phyloP scores from a whole-genome alignment of 2,113 vertebrate species.

The Psettodes erumei region DNA sequence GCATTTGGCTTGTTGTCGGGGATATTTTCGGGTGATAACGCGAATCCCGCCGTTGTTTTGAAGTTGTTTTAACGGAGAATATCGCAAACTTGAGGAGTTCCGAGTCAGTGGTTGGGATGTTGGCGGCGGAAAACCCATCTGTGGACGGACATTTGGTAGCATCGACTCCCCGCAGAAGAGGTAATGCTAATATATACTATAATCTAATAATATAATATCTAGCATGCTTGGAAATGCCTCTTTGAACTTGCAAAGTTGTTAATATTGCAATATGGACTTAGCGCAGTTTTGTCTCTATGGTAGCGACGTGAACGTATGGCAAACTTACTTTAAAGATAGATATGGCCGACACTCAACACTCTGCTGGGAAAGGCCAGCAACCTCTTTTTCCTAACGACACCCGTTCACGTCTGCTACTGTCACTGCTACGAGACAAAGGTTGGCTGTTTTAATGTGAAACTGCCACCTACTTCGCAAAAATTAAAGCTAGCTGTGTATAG shows the following conservation, averaged over 20 bases:
- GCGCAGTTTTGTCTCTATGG: too few relatives aligned
- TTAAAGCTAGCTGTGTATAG: neutral
- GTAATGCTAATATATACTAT: conserved; percentile 55
- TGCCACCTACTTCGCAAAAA: neutral
- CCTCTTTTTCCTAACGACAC: neutral
- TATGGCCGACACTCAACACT: too few relatives aligned
- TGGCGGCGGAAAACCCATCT: conserved; percentile 77
- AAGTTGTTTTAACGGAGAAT: conserved; percentile 25
- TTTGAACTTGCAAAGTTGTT: neutral
- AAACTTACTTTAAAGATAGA: neutral
- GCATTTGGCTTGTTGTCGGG: neutral
- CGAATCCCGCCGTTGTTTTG: neutral
- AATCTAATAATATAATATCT: too few relatives aligned
- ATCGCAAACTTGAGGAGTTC: conserved; percentile 28
- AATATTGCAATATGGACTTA: neutral
- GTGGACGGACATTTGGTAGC: conserved; percentile 76
- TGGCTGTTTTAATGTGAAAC: neutral
- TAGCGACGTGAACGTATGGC: too few relatives aligned
- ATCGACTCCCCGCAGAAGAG: conserved; percentile 76
- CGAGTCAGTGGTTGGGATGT: conserved; percentile 75
- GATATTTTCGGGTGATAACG: neutral
- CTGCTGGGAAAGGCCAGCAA: neutral
- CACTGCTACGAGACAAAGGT: neutral
- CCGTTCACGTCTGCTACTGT: neutral
- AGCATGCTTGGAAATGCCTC: rapidly evolving